These are phyloP conservation scores for Macrosiphum euphorbiae DNA, from an alignment of 2,888 invertebrate genomes.

Conservation along the genomic window DNA sequence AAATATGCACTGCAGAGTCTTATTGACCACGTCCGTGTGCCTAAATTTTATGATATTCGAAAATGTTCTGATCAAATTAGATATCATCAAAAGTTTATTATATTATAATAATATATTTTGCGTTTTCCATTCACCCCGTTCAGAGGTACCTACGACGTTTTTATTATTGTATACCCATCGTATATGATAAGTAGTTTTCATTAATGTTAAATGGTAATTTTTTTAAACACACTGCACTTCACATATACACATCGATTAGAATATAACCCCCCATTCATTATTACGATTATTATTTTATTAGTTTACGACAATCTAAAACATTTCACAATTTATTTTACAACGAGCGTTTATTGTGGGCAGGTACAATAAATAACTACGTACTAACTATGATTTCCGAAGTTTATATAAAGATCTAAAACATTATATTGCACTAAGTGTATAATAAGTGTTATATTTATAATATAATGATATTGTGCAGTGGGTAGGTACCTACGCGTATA, in stretches of 20 bases:
- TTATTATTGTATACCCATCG: background rate
- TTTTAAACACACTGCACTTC: background rate
- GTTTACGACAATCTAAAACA: background rate
- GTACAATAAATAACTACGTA: background rate
- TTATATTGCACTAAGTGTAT: background rate
- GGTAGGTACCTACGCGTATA: background rate
- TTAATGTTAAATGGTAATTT: background rate
- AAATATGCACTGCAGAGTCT: too few species aligned
- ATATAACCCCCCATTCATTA: background rate
- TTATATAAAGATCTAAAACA: constrained; percentile 8
- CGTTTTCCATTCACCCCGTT: background rate
- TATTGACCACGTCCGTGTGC: too few species aligned
- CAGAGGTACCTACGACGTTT: background rate
- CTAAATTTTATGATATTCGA: too few species aligned
- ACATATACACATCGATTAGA: background rate
- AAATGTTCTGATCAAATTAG: too few species aligned
- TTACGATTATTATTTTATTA: background rate
- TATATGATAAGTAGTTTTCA: too few species aligned
- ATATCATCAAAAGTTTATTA: too few species aligned
- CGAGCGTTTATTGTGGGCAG: background rate
- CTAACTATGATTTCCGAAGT: background rate
- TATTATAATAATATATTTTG: too few species aligned
- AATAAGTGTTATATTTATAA: background rate
- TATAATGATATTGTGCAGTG: background rate
- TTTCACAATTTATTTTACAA: constrained; percentile 16